A percentile compares a stretch with the other conserved stretches of the same genome.
Evolutionary conservation across 2,888 invertebrate genomes (phyloP).

Genomic region (Dendrolimus pini): DNA sequence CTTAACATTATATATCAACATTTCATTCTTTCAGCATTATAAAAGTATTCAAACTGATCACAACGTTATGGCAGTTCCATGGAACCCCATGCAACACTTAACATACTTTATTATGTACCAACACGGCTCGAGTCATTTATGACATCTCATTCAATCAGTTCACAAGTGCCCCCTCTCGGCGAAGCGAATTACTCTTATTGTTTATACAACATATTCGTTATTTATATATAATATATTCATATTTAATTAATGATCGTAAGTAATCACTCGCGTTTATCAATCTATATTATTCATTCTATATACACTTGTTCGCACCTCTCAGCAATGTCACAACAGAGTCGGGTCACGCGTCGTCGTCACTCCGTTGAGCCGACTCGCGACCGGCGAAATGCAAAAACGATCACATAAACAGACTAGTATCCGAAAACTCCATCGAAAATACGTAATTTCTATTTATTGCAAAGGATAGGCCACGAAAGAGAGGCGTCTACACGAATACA

Average conservation of each 20-base stretch:
- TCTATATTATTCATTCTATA: not conserved
- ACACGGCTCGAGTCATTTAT: conserved; percentile 54
- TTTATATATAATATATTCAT: conserved; percentile 5
- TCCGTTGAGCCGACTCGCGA: not conserved
- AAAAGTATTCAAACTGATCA: conserved; percentile 76
- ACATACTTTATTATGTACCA: conserved; percentile 36
- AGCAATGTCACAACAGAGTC: conserved; percentile 50
- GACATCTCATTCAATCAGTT: conserved; percentile 55
- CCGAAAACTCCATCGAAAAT: conserved; percentile 63
- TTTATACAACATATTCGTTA: conserved; percentile 9
- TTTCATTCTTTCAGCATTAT: conserved; percentile 68
- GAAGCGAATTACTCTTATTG: conserved; percentile 38
- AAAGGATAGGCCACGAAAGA: conserved; percentile 66
- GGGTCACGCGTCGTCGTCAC: not conserved
- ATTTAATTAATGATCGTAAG: conserved; percentile 24
- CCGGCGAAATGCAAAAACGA: conserved; percentile 62
- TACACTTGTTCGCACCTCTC: conserved; percentile 50
- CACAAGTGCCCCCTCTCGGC: conserved; percentile 38
- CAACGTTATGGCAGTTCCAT: conserved; percentile 72
- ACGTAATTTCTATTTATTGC: conserved; percentile 60
- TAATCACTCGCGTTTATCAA: conserved; percentile 17
- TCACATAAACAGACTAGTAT: conserved; percentile 74
- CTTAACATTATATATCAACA: conserved; percentile 66
- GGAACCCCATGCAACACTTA: conserved; percentile 70
- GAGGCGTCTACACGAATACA: conserved; percentile 58